phyloP scores from a whole-genome alignment of 2,113 vertebrate species.

The Aegotheles bennettii region DNA sequence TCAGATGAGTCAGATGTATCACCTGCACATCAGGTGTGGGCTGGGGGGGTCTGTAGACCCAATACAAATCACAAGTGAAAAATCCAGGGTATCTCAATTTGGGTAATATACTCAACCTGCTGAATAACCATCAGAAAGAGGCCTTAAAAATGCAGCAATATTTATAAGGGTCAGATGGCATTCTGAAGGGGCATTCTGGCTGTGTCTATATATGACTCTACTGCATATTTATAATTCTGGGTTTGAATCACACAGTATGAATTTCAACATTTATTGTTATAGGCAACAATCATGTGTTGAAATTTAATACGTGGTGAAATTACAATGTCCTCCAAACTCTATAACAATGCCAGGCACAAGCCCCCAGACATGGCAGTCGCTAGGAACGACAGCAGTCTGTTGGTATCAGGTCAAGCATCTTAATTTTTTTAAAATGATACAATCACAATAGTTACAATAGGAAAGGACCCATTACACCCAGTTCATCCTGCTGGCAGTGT shows the following conservation, averaged over 20 bases:
- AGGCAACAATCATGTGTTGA: neutral
- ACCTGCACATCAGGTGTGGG: neutral
- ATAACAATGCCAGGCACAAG: neutral
- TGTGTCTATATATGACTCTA: neutral
- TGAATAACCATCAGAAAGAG: neutral
- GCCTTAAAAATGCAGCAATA: neutral
- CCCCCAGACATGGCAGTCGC: neutral
- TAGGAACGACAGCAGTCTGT: neutral
- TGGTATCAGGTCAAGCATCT: neutral
- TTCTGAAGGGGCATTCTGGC: neutral
- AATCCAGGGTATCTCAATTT: neutral
- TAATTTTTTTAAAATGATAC: neutral
- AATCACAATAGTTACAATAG: neutral
- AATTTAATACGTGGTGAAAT: neutral
- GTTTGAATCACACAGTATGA: neutral
- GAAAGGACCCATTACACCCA: neutral
- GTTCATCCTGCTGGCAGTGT: neutral
- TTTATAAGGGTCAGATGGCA: slow-evolving; percentile 18
- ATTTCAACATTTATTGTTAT: slow-evolving; percentile 17
- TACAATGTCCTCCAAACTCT: neutral
- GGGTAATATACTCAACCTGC: neutral
- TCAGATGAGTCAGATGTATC: neutral
- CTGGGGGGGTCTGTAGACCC: neutral
- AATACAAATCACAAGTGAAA: neutral
- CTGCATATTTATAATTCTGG: slow-evolving; percentile 26